These are phyloP conservation scores for Todiramphus saurophagus DNA, from an alignment of 2,113 vertebrate species.

Conservation along the genomic window DNA sequence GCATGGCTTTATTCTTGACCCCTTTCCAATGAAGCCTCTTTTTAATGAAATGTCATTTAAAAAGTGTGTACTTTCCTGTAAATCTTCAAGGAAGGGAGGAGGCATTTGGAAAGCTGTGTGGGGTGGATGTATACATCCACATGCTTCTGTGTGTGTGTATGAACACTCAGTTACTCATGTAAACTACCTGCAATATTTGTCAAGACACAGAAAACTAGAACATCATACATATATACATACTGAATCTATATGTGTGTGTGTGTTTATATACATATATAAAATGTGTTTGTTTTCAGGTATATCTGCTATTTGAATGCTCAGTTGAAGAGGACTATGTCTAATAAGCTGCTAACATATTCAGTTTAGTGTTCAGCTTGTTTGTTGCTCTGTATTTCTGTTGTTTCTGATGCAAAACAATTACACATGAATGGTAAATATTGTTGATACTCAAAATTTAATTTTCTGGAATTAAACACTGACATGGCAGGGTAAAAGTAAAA, in stretches of 20 bases:
- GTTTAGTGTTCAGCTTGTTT: neutral
- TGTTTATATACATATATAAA: neutral
- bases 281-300: neutral
- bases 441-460: conserved; percentile 36
- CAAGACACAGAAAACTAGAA: neutral
- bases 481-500: conserved; percentile 44
- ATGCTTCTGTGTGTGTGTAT: neutral
- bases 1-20: conserved; percentile 30
- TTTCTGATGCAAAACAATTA: neutral
- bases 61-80: conserved; percentile 38
- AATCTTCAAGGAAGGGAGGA: conserved; percentile 11
- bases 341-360: neutral
- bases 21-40: conserved; percentile 54
- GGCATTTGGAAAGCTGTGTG: neutral
- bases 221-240: neutral
- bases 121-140: neutral
- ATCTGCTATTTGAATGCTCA: conserved; percentile 9
- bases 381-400: neutral
- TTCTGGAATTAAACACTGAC: conserved; percentile 48
- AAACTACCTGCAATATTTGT: neutral
- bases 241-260: neutral
- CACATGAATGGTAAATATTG: conserved; percentile 58
- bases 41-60: conserved; percentile 64
- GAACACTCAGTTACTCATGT: neutral
- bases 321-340: neutral